Conservation (phyloP, 2,888 invertebrate genomes). For the Agrotis clavis region DNA sequence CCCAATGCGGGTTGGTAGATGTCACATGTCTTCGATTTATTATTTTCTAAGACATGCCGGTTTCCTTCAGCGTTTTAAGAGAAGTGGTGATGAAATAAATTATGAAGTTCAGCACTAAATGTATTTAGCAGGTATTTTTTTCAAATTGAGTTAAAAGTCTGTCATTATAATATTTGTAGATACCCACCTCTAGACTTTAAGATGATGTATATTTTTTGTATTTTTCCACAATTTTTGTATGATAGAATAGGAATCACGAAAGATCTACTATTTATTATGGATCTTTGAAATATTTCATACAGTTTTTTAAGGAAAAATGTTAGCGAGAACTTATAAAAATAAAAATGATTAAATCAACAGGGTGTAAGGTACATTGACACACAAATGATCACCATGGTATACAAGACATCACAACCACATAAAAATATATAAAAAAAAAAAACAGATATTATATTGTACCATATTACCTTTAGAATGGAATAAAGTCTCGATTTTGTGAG, state of each 20-base stretch:
- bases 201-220: conserved; percentile 65
- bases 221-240: conserved; percentile 27
- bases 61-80: neutral
- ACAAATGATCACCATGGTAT: too few species aligned
- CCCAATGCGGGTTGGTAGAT: neutral
- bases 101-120: conserved; percentile 10
- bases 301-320: neutral
- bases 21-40: neutral
- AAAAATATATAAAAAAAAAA: too few species aligned
- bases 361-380: too few species aligned
- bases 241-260: conserved; percentile 20
- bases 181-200: conserved; percentile 62
- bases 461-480: too few species aligned
- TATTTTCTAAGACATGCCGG: neutral
- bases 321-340: neutral
- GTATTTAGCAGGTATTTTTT: neutral
- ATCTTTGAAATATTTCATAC: conserved; percentile 2
- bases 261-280: conserved; percentile 11
- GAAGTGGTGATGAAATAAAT: too few species aligned
- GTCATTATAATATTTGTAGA: conserved; percentile 50
- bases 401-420: too few species aligned
- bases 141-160: conserved; percentile 23
- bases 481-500: too few species aligned
- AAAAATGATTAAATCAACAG: neutral
- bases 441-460: too few species aligned